A percentile compares a stretch with the other conserved stretches of the same genome.
Evolutionary conservation across 2,888 invertebrate genomes (phyloP).

Genomic region (Perithous albicinctus): DNA sequence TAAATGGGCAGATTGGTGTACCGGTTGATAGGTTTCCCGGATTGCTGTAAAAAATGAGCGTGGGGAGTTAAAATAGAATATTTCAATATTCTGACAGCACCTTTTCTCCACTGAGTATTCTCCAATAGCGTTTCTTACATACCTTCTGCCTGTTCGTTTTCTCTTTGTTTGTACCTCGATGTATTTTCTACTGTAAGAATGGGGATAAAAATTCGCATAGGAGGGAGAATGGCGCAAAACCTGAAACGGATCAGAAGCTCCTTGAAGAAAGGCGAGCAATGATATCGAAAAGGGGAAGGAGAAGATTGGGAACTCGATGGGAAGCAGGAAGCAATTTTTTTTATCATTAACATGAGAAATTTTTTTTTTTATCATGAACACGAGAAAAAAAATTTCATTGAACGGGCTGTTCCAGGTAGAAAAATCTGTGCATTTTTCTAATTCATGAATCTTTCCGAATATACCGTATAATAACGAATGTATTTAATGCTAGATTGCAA

Average conservation of each 20-base stretch:
- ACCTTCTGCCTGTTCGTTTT: not conserved
- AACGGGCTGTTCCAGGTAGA: not conserved
- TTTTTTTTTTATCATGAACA: no score
- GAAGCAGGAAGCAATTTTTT: not conserved
- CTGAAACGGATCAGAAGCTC: not conserved
- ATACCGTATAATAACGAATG: no score
- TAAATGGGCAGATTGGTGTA: not conserved
- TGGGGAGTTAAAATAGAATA: slow-evolving; percentile 5
- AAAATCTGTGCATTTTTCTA: not conserved
- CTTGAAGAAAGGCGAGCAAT: not conserved
- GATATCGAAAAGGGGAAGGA: not conserved
- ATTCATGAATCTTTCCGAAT: no score
- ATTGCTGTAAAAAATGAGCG: not conserved
- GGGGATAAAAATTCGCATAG: not conserved
- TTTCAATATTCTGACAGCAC: slow-evolving; percentile 14
- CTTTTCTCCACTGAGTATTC: slow-evolving; percentile 37
- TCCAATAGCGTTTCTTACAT: slow-evolving; percentile 17
- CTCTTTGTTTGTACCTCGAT: not conserved
- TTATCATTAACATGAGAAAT: no score
- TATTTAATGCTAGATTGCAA: no score
- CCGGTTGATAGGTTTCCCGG: not conserved
- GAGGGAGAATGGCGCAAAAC: not conserved
- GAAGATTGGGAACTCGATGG: not conserved
- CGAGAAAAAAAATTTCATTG: no score
- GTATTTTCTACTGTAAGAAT: not conserved